These are phyloP conservation scores for Hermetia illucens DNA, from an alignment of 1,140 invertebrate species.

Conservation along the genomic window DNA sequence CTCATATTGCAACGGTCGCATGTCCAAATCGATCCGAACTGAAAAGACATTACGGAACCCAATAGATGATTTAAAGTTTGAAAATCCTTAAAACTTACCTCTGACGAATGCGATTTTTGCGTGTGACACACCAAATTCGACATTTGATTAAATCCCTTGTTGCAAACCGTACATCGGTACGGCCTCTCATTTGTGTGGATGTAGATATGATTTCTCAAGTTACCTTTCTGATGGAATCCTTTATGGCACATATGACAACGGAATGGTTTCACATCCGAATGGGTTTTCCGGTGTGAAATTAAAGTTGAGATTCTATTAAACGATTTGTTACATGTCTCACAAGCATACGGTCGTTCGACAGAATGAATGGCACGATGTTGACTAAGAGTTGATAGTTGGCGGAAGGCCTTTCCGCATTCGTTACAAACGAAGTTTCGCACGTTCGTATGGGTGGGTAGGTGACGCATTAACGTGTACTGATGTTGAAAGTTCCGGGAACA, in stretches of 20 bases:
- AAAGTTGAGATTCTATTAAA: conserved; percentile 62
- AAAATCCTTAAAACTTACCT: background rate
- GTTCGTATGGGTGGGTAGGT: conserved; percentile 67
- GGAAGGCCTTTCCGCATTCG: conserved; percentile 64
- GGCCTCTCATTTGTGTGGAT: conserved; percentile 68
- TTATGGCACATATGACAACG: conserved; percentile 57
- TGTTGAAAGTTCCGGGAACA: conserved; percentile 58
- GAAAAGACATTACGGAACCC: background rate
- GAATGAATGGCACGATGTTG: conserved; percentile 63
- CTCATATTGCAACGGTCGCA: background rate
- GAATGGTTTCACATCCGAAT: conserved; percentile 55
- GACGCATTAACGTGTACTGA: conserved; percentile 64
- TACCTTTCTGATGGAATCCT: conserved; percentile 66
- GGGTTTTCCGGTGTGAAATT: conserved; percentile 61
- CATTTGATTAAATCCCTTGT: conserved; percentile 69
- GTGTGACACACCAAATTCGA: conserved; percentile 67
- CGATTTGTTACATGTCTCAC: conserved; percentile 55
- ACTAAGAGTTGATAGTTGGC: conserved; percentile 57
- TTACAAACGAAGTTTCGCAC: conserved; percentile 69
- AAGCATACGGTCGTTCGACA: conserved; percentile 51
- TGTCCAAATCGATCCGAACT: background rate
- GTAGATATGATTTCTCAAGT: conserved; percentile 54
- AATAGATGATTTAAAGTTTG: background rate
- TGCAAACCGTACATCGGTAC: conserved; percentile 63
- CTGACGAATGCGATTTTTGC: conserved; percentile 31